These are phyloP conservation scores for Lamellibrachia columna DNA, from an alignment of 2,888 invertebrate genomes.

Conservation along the genomic window DNA sequence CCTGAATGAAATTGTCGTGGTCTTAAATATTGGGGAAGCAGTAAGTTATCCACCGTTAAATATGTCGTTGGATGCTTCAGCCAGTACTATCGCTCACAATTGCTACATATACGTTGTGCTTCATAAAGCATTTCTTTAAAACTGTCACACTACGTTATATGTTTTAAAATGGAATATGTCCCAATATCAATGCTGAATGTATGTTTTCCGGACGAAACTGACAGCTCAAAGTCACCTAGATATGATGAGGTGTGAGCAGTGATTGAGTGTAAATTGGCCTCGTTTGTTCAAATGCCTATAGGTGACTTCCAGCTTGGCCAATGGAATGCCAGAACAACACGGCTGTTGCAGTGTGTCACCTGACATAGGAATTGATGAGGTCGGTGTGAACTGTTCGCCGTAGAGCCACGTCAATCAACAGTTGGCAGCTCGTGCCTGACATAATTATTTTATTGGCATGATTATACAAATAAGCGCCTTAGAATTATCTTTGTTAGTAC, in stretches of 20 bases:
- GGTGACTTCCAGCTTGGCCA: neutral
- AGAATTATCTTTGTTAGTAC: neutral
- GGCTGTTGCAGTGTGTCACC: neutral
- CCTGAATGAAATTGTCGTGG: too few relatives aligned
- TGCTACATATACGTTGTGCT: neutral
- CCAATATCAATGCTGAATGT: neutral
- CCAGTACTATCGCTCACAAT: neutral
- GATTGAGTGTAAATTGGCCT: neutral
- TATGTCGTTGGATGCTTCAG: neutral
- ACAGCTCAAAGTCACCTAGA: neutral
- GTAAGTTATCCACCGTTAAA: too few relatives aligned
- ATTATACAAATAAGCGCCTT: neutral
- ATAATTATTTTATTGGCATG: neutral
- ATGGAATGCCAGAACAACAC: neutral
- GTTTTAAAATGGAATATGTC: neutral
- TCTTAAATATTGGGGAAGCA: too few relatives aligned
- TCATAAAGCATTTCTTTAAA: neutral
- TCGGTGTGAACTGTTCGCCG: neutral
- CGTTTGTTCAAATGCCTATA: neutral
- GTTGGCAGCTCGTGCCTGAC: neutral
- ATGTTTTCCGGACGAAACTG: neutral
- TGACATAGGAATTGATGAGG: neutral
- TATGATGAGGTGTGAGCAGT: neutral
- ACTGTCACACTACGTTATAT: neutral
- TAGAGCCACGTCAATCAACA: neutral